phyloP scores from a whole-genome alignment of 2,113 vertebrate genomes.

The Myxocyprinus asiaticus region DNA sequence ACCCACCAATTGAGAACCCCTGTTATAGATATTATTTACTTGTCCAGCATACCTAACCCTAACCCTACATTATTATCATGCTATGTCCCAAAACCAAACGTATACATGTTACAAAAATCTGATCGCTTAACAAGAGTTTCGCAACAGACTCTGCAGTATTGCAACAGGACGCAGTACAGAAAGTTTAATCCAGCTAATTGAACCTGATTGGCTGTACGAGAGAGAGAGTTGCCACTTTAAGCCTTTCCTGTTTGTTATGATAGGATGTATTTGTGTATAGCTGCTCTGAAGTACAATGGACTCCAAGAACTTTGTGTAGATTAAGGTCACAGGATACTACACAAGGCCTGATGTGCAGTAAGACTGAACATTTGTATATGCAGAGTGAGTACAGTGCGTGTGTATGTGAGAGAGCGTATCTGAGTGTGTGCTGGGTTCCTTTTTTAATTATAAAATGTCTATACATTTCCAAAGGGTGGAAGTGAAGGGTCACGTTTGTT shows the following conservation, averaged over 20 bases:
- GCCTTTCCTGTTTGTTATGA: not conserved
- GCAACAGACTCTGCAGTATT: conserved; percentile 3
- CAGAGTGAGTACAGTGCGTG: conserved; percentile 6
- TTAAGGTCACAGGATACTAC: not conserved
- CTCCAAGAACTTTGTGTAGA: not conserved
- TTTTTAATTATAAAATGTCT: too few species aligned
- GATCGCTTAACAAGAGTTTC: conserved; percentile 9
- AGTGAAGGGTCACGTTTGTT: too few species aligned
- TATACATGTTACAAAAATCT: not conserved
- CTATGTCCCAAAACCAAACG: not conserved
- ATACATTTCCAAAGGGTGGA: too few species aligned
- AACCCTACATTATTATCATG: not conserved
- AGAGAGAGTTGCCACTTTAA: not conserved
- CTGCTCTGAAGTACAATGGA: not conserved
- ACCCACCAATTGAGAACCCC: too few species aligned
- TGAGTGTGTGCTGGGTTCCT: conserved; percentile 2
- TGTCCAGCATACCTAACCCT: too few species aligned
- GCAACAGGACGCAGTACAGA: conserved; percentile 1
- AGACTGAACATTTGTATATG: not conserved
- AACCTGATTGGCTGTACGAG: conserved; percentile 20
- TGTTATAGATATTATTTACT: too few species aligned
- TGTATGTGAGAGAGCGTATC: conserved; percentile 11
- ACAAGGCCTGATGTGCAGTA: conserved; percentile 7
- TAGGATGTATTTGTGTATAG: not conserved
- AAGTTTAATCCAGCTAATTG: not conserved